Evolutionary conservation across 2,113 vertebrate species (phyloP), one percentile per base, ranked within the genome.

Genomic region (Geococcyx californianus): DNA sequence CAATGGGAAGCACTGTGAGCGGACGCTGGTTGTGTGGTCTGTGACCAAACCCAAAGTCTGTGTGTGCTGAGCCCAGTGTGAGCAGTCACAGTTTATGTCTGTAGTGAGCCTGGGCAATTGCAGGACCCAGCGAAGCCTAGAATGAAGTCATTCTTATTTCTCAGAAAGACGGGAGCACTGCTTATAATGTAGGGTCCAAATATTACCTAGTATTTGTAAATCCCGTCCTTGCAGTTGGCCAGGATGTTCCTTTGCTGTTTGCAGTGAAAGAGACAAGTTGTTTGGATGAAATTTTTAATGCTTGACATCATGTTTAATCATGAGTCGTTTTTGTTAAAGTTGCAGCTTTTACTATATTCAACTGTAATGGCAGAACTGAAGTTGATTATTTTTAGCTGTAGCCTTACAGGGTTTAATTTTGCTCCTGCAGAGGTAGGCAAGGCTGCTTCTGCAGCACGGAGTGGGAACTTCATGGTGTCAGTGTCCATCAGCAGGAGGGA

Each of bases 181-280:
- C 94, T 96, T 96, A 94, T 87, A 80, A 76, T 89, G 89, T 94
- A 82, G 83, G 94, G 96, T 97, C 98, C 98, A 98, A 97, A 97
- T 97, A 97, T 97, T 98, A 98, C 98, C 98, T 98, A 97, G 97
- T 98, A 87, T 98, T 98, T 98, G 97, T 98, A 98, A 98, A 98
- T 98, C 97, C 97, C 97, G 89, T 97, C 95, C 93, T 90, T 91
- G 72, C 47, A 86, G 87, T 97, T 98, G 97, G 98, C 98, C 98
- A 98, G 94, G 95, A 97, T 80, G 21, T 97, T 97, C 78, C 89
- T 95, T 97, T 95, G 70, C 96, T 97, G 84, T 98, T 98, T 97
- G 97, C 97, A 97, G 95, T 94, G 96, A 96, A 98, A 95, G 92
- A 94, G 98, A 98, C 91, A 63, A 84, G 95, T 97, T 97, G 98